These are phyloP conservation scores for Hylaeus anthracinus DNA, from an alignment of 1,140 invertebrate genomes.

Conservation along the genomic window DNA sequence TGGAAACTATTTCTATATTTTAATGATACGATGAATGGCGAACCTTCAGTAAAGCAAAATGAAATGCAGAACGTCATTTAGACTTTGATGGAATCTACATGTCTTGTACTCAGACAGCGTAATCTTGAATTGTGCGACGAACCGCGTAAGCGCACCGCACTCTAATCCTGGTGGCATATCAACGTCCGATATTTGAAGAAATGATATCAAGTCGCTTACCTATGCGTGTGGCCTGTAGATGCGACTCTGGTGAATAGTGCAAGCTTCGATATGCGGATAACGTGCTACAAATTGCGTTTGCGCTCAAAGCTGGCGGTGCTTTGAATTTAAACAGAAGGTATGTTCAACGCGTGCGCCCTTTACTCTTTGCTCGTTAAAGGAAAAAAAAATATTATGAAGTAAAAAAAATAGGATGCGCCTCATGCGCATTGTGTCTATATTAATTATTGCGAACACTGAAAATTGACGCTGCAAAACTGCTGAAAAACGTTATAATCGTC, in stretches of 20 bases:
- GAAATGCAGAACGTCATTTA: constrained; percentile 42
- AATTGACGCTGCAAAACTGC: constrained; percentile 48
- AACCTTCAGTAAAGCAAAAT: not conserved
- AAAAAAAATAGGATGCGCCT: constrained; percentile 22
- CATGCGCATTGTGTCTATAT: constrained; percentile 41
- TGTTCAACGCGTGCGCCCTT: constrained; percentile 78
- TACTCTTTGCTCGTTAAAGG: constrained; percentile 70
- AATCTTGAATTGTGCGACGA: constrained; percentile 61
- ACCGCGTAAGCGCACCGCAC: constrained; percentile 66
- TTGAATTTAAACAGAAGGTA: constrained; percentile 79
- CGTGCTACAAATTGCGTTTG: constrained; percentile 77
- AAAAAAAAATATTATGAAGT: constrained; percentile 46
- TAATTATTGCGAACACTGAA: constrained; percentile 56
- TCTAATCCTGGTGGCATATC: constrained; percentile 65
- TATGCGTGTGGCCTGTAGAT: constrained; percentile 68
- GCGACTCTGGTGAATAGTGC: constrained; percentile 64
- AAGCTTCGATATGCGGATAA: constrained; percentile 74
- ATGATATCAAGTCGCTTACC: constrained; percentile 67
- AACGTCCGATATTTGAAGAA: constrained; percentile 71
- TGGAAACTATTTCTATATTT: not conserved
- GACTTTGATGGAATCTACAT: constrained; percentile 43
- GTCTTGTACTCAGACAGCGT: constrained; percentile 48
- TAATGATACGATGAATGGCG: not conserved
- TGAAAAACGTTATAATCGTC: constrained; percentile 35
- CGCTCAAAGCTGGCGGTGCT: constrained; percentile 74